Percentiles rank a stretch among this genome's conserved stretches.
Conservation (phyloP, 2,888 invertebrate species). For the Oligia latruncula region DNA sequence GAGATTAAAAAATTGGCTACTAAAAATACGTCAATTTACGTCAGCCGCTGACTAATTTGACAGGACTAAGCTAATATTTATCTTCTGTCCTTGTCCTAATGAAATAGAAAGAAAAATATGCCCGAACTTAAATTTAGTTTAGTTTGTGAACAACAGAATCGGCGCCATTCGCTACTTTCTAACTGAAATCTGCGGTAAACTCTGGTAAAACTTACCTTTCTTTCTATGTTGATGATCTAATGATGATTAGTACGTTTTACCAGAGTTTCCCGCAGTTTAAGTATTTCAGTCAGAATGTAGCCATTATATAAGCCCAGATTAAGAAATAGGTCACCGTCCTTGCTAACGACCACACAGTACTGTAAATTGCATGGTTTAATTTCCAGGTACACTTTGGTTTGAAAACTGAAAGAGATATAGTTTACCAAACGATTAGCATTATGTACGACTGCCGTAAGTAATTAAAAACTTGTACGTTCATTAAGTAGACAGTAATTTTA, state of each 20-base stretch:
- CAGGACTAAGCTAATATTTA: too few species aligned
- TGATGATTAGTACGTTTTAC: not conserved
- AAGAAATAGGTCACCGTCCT: slow-evolving; percentile 10
- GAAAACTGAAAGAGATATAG: slow-evolving; percentile 31
- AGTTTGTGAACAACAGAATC: too few species aligned
- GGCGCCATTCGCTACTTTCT: too few species aligned
- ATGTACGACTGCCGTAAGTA: slow-evolving; percentile 66
- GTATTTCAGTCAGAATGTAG: not conserved
- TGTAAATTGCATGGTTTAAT: slow-evolving; percentile 29
- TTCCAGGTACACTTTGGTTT: slow-evolving; percentile 51
- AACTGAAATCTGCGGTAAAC: too few species aligned
- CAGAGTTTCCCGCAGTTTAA: not conserved
- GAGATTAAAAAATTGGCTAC: too few species aligned
- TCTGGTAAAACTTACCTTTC: too few species aligned
- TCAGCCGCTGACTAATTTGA: too few species aligned
- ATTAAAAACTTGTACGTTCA: not conserved
- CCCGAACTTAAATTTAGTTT: too few species aligned
- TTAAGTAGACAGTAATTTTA: not conserved
- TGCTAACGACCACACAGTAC: slow-evolving; percentile 33
- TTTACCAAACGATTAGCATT: slow-evolving; percentile 56
- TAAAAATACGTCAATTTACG: too few species aligned
- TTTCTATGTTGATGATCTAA: not conserved
- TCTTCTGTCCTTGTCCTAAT: too few species aligned
- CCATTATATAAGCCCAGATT: slow-evolving; percentile 12
- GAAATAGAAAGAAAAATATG: too few species aligned